Base-by-base conservation (phyloP, 1,140 invertebrate species). In the Bombus affinis region DNA sequence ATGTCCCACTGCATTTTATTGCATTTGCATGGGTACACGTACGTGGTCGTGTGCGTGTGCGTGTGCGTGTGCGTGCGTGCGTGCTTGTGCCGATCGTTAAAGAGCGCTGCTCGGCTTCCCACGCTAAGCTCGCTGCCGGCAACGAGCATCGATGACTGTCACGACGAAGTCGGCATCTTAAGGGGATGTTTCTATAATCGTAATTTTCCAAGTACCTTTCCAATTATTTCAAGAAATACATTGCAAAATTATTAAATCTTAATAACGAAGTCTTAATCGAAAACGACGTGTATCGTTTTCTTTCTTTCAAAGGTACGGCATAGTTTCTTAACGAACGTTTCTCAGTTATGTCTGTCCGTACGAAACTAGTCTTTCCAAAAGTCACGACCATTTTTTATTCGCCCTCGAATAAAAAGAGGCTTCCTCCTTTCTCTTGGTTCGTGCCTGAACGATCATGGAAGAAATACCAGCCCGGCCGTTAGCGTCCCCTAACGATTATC, bases 31-130 rank as follows among this genome's bases (percentile, higher is more conserved):
- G 35, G 57, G 53, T 75, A 79, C 68, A 79, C 59, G 37, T 57
- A 77, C 68, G 74, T 9, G 35, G 2, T 2, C 28, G 18, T 3
- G 12, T 4, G 22, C 4, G 32, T 9, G 18, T 44, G 22, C 4
- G 32, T 9, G 18, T 44, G 59, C 32, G 83, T 47, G 73, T 6
- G 18, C 18, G 47, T 18, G 47, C 47, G 47, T 53, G 15, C 5
- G 47, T 22, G 18, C 47, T 53, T 22, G 47, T 66, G 73, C 25
- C 78, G 83, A 86, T 88, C 87, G 80, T 88, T 88, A 86, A 86
- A 88, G 85, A 83, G 85, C 76, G 53, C 79, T 83, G 65, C 74
- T 82, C 79, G 79, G 75, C 84, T 88, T 86, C 84, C 87, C 79
- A 88, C 84, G 79, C 47, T 65, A 62, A 87, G 37, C 47, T 59